Conservation (phyloP, 1,140 invertebrate species). For the Conopomorpha cramerella region DNA sequence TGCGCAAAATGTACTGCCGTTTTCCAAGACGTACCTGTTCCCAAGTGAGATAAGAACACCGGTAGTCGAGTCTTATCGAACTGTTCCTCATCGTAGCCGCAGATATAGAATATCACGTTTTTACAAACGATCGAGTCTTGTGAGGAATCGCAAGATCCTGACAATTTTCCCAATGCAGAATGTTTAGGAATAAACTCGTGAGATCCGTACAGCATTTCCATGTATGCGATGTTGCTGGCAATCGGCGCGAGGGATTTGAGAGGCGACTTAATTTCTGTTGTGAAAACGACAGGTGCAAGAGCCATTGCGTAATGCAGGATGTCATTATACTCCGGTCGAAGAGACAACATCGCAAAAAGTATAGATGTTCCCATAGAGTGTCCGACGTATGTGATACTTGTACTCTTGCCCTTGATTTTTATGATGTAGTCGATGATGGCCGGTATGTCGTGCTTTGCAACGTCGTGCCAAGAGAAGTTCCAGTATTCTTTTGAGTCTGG, state of each 20-base stretch:
- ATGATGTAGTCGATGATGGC: conserved; percentile 73
- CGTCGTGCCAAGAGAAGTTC: conserved; percentile 72
- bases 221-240: conserved; percentile 60
- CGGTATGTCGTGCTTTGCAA: conserved; percentile 74
- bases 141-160: conserved; percentile 62
- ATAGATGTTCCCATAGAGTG: conserved; percentile 72
- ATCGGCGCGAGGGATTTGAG: conserved; percentile 64
- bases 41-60: conserved; percentile 72
- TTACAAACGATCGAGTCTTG: conserved; percentile 65
- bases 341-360: conserved; percentile 66
- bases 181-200: conserved; percentile 71
- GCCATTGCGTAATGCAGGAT: conserved; percentile 65
- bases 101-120: conserved; percentile 68
- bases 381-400: conserved; percentile 68
- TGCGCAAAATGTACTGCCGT: conserved; percentile 74
- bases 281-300: conserved; percentile 76
- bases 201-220: conserved; percentile 63
- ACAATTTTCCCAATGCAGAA: conserved; percentile 63
- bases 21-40: conserved; percentile 76
- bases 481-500: conserved; percentile 62
- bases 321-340: conserved; percentile 70
- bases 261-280: conserved; percentile 71
- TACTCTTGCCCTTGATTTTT: conserved; percentile 48
- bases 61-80: conserved; percentile 69
- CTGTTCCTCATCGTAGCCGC: conserved; percentile 70